A percentile compares a stretch with the other conserved stretches of the same genome.
phyloP scores from a whole-genome alignment of 2,797 vertebrate species.

The Hephaestus fuliginosus region DNA sequence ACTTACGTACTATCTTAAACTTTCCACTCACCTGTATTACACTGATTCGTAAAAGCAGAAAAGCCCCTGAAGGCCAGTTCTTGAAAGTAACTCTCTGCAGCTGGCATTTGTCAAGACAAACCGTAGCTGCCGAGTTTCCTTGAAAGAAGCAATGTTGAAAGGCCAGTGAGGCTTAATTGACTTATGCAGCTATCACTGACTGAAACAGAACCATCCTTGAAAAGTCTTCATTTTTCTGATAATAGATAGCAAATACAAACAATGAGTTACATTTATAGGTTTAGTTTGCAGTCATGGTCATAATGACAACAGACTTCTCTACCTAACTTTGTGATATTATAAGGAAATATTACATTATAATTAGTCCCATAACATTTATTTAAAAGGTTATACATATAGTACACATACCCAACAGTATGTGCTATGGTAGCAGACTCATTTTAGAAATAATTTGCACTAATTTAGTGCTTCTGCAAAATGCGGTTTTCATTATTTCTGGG shows the following conservation, averaged over 20 bases:
- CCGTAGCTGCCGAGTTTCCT: slow-evolving; percentile 63
- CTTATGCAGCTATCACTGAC: slow-evolving; percentile 63
- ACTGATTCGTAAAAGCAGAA: slow-evolving; percentile 73
- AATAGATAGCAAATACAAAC: slow-evolving; percentile 15
- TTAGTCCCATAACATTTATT: neutral
- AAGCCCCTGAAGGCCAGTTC: slow-evolving; percentile 76
- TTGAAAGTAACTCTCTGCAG: slow-evolving; percentile 78
- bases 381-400: neutral
- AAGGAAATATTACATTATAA: neutral
- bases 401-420: neutral
- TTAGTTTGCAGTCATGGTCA: neutral
- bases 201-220: slow-evolving; percentile 37
- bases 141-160: slow-evolving; percentile 74
- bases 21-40: slow-evolving; percentile 73
- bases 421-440: neutral
- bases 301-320: slow-evolving; percentile 4
- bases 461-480: slow-evolving; percentile 9
- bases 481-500: slow-evolving; percentile 1
- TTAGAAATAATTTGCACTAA: slow-evolving; percentile 2
- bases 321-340: neutral
- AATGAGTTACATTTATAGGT: neutral
- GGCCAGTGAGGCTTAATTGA: slow-evolving; percentile 66
- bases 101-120: slow-evolving; percentile 84
- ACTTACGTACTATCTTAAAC: slow-evolving; percentile 33
- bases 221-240: slow-evolving; percentile 27